phyloP scores from a whole-genome alignment of 2,797 vertebrate genomes.

The Erpetoichthys calabaricus region DNA sequence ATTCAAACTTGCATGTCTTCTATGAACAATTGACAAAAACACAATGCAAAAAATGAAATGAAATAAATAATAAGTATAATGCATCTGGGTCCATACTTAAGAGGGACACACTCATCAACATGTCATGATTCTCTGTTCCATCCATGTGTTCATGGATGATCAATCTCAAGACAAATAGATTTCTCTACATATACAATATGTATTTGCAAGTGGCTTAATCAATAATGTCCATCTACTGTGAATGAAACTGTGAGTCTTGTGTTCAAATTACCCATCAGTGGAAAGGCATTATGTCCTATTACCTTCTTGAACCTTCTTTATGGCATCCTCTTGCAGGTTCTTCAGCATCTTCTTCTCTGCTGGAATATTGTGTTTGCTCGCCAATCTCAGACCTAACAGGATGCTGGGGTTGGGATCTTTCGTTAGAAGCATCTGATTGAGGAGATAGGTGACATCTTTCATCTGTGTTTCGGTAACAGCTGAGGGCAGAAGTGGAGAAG shows the following conservation, averaged over 20 bases:
- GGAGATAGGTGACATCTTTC: constrained; percentile 19
- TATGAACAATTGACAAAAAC: too few species aligned
- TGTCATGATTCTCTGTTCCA: too few species aligned
- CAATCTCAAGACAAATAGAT: too few species aligned
- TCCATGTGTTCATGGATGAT: too few species aligned
- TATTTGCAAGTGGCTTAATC: too few species aligned
- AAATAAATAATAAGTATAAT: too few species aligned
- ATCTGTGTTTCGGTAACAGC: constrained; percentile 21
- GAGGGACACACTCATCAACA: not conserved
- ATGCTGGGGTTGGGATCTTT: constrained; percentile 27
- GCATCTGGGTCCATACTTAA: too few species aligned
- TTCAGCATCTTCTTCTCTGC: constrained; percentile 19
- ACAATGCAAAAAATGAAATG: not conserved
- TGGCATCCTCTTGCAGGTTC: constrained; percentile 13
- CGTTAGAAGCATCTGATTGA: constrained; percentile 21
- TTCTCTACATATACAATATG: too few species aligned
- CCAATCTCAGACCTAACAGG: constrained; percentile 46
- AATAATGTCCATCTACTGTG: too few species aligned
- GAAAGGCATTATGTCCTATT: not conserved
- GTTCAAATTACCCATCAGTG: not conserved
- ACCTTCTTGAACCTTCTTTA: constrained; percentile 19
- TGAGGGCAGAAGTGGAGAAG: constrained; percentile 13
- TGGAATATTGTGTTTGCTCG: rapidly evolving
- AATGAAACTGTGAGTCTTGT: not conserved
- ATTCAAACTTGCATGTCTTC: too few species aligned